phyloP scores from a whole-genome alignment of 1,140 invertebrate genomes.

The Neuroterus valhalla region DNA sequence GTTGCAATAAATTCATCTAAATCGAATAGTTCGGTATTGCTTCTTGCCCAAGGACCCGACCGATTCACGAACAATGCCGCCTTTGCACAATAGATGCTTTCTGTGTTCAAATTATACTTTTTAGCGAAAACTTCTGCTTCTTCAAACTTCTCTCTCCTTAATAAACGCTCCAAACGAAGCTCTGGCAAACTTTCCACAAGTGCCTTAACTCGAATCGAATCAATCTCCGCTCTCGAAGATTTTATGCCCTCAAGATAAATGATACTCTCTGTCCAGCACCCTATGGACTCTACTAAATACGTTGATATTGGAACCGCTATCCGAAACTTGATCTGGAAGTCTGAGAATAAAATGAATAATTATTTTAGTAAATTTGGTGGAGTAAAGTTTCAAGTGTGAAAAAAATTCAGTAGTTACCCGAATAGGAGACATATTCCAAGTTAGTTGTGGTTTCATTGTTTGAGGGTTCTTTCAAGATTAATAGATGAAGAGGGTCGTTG shows the following conservation, averaged over 20 bases:
- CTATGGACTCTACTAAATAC: constrained; percentile 60
- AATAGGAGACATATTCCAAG: constrained; percentile 61
- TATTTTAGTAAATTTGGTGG: no score
- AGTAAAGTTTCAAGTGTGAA: constrained; percentile 8
- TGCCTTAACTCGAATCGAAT: constrained; percentile 66
- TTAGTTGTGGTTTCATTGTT: constrained; percentile 32
- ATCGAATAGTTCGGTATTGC: constrained; percentile 38
- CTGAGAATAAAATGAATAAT: constrained; percentile 43
- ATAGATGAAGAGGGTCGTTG: constrained; percentile 50
- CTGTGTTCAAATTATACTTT: constrained; percentile 65
- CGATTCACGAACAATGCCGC: constrained; percentile 59
- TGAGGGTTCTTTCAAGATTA: constrained; percentile 52
- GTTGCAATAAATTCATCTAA: constrained; percentile 52
- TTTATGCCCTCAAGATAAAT: constrained; percentile 64
- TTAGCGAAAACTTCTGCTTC: constrained; percentile 69
- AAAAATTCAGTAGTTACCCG: constrained; percentile 53
- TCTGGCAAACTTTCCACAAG: constrained; percentile 66
- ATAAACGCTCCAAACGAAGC: constrained; percentile 64
- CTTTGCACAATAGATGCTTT: constrained; percentile 65
- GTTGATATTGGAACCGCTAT: constrained; percentile 59
- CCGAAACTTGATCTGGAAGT: constrained; percentile 63
- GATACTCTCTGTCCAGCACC: constrained; percentile 58
- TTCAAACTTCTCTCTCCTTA: constrained; percentile 65
- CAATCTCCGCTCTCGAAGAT: constrained; percentile 39
- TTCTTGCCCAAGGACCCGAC: constrained; percentile 60